Conservation (phyloP, 2,797 vertebrate genomes). For the Adelosebastes latens region DNA sequence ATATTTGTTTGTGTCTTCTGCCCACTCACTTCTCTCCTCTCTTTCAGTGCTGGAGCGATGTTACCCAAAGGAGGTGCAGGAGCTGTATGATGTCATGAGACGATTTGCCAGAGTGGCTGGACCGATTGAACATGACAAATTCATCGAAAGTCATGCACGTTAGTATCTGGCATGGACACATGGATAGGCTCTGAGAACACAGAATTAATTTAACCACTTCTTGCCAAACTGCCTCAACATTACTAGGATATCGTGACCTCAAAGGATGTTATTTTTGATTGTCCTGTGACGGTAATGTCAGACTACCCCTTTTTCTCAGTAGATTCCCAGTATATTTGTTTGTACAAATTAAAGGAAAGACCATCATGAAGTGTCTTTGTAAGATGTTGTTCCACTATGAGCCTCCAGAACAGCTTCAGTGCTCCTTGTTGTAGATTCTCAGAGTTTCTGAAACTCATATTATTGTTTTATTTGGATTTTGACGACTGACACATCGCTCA, state of each 20-base stretch:
- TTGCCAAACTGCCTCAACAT: background rate
- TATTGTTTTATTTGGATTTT: too few species aligned
- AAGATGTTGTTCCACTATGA: background rate
- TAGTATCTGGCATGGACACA: conserved; percentile 70
- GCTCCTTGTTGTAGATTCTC: background rate
- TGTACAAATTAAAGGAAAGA: background rate
- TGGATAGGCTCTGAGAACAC: background rate
- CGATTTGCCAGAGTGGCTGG: conserved; percentile 93
- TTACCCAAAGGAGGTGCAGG: conserved; percentile 97
- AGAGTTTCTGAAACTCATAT: background rate
- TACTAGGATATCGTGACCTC: background rate
- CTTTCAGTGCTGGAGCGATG: conserved; percentile 91
- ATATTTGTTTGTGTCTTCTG: conserved; percentile 35
- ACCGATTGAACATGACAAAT: conserved; percentile 94
- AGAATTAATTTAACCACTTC: background rate
- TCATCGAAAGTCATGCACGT: conserved; percentile 97
- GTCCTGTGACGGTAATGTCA: background rate
- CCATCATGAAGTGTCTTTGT: background rate
- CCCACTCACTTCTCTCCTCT: conserved; percentile 32
- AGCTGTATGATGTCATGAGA: conserved; percentile 94
- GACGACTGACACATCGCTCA: too few species aligned
- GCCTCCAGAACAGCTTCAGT: background rate
- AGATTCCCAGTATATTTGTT: background rate
- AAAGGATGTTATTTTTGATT: background rate
- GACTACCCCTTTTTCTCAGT: background rate